Evolutionary conservation across 2,113 vertebrate genomes (phyloP), one percentile per base, ranked within the genome.

Genomic region (Microcebus lehilahytsara): DNA sequence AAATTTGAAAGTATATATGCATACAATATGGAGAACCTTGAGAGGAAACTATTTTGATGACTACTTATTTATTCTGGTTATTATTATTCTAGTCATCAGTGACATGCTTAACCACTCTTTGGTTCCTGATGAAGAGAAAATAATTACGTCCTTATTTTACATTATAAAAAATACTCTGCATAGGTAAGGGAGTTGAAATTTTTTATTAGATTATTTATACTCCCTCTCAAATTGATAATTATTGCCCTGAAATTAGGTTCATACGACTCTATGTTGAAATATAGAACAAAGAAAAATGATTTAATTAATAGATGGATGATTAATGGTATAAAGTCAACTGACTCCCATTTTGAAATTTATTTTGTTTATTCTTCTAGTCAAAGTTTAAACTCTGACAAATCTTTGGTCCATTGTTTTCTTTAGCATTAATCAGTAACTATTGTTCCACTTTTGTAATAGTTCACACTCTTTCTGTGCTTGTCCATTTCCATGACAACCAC

Each of bases 321-420:
- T 62, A 74, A 80, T 49, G 27, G 1, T 53, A 49, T 56, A 34
- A 71, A 27, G 4, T 71, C 7, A 93, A 22, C 10, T 14, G 11
- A 88, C 12, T 87, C 37, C 9, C 30, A 80, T 56, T n/a, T 71
- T 95, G 27, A 22, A 66, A 75, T 84, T 87, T 89, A 78, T 72
- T 89, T 87, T 89, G 37, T 80, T 93, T 96, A 42, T 77, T 95
- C 60, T 71, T 81, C 30, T 19, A 72, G 71, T 58, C 20, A 81
- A 56, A 85, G 40, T 56, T 32, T 30, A 77, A 88, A 56, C 40
- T 87, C 88, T 42, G 17, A 80, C 49, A 95, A 96, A 67, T 34
- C 64, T 78, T 75, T 74, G 19, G 9, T 62, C 30, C 25, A 80
- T 86, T 0, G 6, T 12, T n/a, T 91, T 93, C 27, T n/a, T 91